Base-by-base conservation (phyloP, 2,888 invertebrate species). In the Lasioglossum pauxillum region DNA sequence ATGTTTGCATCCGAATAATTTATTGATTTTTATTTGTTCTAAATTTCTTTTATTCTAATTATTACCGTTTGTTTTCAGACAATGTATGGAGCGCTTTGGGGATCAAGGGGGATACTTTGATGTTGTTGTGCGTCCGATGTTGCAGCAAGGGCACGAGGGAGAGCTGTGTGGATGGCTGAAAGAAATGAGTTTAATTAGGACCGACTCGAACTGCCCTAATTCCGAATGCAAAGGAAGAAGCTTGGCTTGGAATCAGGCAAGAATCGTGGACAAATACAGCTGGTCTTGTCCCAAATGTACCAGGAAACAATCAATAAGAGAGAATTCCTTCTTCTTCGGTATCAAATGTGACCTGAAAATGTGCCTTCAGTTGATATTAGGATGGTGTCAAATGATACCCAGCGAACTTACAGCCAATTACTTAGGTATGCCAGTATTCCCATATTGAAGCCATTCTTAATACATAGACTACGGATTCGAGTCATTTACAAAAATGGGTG, bases 351-450 rank as follows among this genome's bases (percentile, higher is more conserved):
- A 96, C 81, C 95, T 97, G 75, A 95, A 96, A 85, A 96, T 96
- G 92, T 95, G 96, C 71, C 94, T 97, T 83, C 96, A 97, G 93
- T 95, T 97, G 19, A 96, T 97, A 80, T 93, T 97, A 67, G 97
- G 96, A 0, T 97, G 97, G 97, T 96, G 97, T 94, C 96, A 97
- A 90, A 96, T 96, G 93, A 96, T 96, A n/a, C 96, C 97, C 60
- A 93, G 95, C 12, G 95, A 95, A 78, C 91, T 95, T 44, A 96
- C 96, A 69, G 96, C 96, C 27, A 95, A 95, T 88, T 95, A 96
- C 91, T 96, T 97, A 94, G 96, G 97, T 97, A 84, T 19, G 38
- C 16, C 31, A 19, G 12, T 2, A 49, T 80, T 14, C 69, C 0
- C 23, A 49, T 12, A 16, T 35, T 19, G 19, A 7, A 35, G 44